phyloP scores from a whole-genome alignment of 1,140 invertebrate species.

The Drosophila kikkawai region DNA sequence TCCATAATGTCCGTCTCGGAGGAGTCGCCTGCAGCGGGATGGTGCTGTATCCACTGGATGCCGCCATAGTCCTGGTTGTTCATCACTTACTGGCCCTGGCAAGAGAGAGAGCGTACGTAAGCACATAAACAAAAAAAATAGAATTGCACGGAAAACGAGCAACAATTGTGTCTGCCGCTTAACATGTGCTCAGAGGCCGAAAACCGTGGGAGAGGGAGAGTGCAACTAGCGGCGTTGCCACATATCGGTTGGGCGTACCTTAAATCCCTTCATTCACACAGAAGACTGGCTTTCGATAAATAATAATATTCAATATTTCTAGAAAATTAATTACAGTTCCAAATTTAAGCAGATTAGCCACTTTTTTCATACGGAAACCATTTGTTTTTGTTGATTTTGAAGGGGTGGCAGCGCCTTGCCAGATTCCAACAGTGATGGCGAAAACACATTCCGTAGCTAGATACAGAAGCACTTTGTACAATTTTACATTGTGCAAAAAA shows the following conservation, averaged over 20 bases:
- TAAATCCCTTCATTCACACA: not conserved
- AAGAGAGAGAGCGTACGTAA: not conserved
- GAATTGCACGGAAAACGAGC: slow-evolving; percentile 40
- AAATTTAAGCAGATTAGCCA: not conserved
- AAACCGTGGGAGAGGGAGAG: slow-evolving; percentile 53
- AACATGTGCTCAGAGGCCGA: slow-evolving; percentile 64
- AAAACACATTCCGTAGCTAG: not conserved
- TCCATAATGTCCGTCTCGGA: slow-evolving; percentile 67
- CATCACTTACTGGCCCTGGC: slow-evolving; percentile 62
- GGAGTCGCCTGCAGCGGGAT: slow-evolving; percentile 54
- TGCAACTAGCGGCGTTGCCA: slow-evolving; percentile 53
- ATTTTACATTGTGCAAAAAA: not conserved
- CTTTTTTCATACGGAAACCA: not conserved
- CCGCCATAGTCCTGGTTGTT: slow-evolving; percentile 74
- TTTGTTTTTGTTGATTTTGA: slow-evolving; percentile 5
- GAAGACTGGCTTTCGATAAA: too few relatives aligned
- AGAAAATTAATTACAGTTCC: not conserved
- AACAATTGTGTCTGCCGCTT: slow-evolving; percentile 60
- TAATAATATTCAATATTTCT: too few relatives aligned
- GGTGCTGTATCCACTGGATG: slow-evolving; percentile 81
- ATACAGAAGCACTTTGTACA: not conserved
- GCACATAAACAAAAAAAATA: slow-evolving; percentile 27
- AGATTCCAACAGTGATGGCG: slow-evolving; percentile 6
- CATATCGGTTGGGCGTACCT: not conserved
- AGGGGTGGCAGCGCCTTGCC: not conserved